These are phyloP conservation scores for Natator depressus DNA, from an alignment of 2,113 vertebrate genomes.

Conservation along the genomic window DNA sequence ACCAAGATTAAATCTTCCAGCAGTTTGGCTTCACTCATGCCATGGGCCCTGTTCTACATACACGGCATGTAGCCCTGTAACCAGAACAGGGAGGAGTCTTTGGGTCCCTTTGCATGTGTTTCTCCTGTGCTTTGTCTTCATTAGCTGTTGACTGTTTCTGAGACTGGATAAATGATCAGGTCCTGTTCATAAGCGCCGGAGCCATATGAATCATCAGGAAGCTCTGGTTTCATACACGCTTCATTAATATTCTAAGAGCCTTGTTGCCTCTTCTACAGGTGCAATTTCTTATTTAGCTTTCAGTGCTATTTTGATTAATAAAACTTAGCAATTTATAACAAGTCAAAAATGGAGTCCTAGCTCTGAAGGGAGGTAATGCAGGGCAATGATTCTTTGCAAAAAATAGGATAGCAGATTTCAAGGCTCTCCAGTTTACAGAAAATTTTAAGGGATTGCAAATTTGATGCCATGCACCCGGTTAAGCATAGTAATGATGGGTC, in stretches of 20 bases:
- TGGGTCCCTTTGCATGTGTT: not conserved
- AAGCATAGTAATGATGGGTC: not conserved
- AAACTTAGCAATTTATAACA: not conserved
- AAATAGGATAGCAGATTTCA: fast-evolving
- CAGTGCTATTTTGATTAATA: not conserved
- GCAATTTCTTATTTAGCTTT: not conserved
- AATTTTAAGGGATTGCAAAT: not conserved
- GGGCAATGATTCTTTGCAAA: not conserved
- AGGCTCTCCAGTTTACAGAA: fast-evolving
- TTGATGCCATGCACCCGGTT: fast-evolving
- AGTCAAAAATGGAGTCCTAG: not conserved
- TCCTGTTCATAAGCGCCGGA: not conserved
- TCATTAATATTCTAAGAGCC: not conserved
- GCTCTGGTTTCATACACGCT: not conserved
- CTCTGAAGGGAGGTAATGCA: not conserved
- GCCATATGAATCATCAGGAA: not conserved
- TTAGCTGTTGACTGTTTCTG: not conserved
- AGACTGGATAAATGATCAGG: not conserved
- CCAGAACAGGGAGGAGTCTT: not conserved
- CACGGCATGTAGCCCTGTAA: slow-evolving; percentile 3
- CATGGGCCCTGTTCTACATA: not conserved
- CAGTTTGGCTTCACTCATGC: not conserved
- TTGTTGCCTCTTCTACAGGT: not conserved
- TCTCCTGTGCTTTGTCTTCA: slow-evolving; percentile 4
- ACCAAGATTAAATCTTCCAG: slow-evolving; percentile 18